Percentiles rank a stretch among this genome's conserved stretches.
These are phyloP conservation scores for Indicator indicator DNA, from an alignment of 2,113 vertebrate genomes.

Conservation along the genomic window DNA sequence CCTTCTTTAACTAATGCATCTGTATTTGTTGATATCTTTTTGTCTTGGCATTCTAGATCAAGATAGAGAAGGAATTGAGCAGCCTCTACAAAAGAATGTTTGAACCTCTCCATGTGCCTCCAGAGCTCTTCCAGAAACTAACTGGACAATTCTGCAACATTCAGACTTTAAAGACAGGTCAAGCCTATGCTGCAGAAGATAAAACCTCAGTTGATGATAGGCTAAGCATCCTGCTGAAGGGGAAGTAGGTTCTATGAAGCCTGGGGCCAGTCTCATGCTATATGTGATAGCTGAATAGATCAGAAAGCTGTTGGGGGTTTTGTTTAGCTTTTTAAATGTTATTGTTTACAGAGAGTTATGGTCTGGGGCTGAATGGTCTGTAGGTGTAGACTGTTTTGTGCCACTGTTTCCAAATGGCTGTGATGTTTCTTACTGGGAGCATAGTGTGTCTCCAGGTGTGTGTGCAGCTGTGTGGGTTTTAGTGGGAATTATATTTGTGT, in stretches of 20 bases:
- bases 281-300: background rate
- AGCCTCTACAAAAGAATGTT: slow-evolving; percentile 93
- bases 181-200: slow-evolving; percentile 92
- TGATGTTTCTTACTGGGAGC: background rate
- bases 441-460: background rate
- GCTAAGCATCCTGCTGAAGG: slow-evolving; percentile 95
- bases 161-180: slow-evolving; percentile 89
- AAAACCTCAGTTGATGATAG: slow-evolving; percentile 97
- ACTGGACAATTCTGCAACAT: slow-evolving; percentile 97
- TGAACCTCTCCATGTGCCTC: slow-evolving; percentile 92
- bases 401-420: background rate
- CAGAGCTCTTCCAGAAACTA: slow-evolving; percentile 91
- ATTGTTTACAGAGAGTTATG: rapidly evolving
- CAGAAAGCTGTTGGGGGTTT: background rate
- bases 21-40: background rate
- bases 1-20: background rate
- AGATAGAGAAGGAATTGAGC: slow-evolving; percentile 92
- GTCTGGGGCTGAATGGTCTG: background rate
- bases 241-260: slow-evolving; percentile 84
- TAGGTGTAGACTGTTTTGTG: background rate
- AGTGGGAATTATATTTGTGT: background rate
- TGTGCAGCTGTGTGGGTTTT: background rate
- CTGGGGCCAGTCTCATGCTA: background rate
- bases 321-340: background rate
- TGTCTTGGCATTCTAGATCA: slow-evolving; percentile 83